Conservation (phyloP, 2,113 vertebrate genomes). For the Harpagus bidentatus region DNA sequence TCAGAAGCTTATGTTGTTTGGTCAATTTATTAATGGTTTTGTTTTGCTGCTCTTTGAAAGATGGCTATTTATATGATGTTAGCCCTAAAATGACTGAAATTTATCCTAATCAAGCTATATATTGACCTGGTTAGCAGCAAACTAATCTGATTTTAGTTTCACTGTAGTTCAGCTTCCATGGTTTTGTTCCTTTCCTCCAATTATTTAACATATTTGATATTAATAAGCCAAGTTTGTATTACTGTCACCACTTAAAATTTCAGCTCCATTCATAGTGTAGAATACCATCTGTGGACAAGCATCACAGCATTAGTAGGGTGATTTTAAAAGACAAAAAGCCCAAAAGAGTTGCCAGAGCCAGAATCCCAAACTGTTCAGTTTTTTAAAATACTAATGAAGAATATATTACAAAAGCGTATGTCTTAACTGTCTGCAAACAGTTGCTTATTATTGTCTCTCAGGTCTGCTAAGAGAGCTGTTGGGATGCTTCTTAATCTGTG, state of each 20-base stretch:
- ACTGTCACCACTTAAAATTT: slow-evolving; percentile 7
- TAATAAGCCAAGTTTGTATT: background rate
- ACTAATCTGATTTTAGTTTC: slow-evolving; percentile 40
- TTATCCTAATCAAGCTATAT: slow-evolving; percentile 15
- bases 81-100: slow-evolving; percentile 17
- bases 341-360: background rate
- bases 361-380: background rate
- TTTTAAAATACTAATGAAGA: background rate
- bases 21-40: slow-evolving; percentile 10
- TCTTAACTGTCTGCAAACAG: background rate
- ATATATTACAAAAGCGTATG: background rate
- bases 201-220: background rate
- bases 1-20: slow-evolving; percentile 24
- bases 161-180: background rate
- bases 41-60: slow-evolving; percentile 4
- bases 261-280: background rate
- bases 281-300: background rate
- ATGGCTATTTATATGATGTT: slow-evolving; percentile 15
- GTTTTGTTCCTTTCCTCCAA: slow-evolving; percentile 6
- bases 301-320: background rate
- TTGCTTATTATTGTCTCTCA: background rate
- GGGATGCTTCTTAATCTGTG: background rate
- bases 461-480: background rate
- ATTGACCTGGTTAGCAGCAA: slow-evolving; percentile 16
- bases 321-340: background rate